phyloP scores from a whole-genome alignment of 1,140 invertebrate genomes.

The Reticulitermes speratus region DNA sequence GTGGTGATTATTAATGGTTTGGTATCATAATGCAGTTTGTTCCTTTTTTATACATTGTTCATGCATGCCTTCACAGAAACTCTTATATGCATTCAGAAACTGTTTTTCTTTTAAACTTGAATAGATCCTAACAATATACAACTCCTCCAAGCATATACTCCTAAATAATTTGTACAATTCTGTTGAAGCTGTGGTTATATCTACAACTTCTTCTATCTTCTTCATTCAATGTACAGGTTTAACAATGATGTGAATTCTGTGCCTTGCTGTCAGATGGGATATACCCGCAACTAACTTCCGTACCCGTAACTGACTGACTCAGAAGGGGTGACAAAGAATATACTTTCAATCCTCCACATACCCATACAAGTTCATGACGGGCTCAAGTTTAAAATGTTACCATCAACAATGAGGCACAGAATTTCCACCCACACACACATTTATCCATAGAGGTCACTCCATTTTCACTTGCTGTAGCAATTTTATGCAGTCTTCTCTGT shows the following conservation, averaged over 20 bases:
- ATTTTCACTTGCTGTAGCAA: too few species aligned
- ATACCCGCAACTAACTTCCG: not conserved
- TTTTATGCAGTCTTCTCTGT: too few species aligned
- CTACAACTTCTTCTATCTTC: not conserved
- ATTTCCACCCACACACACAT: not conserved
- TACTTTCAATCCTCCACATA: too few species aligned
- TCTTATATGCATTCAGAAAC: not conserved
- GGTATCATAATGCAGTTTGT: constrained; percentile 1
- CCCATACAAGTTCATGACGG: too few species aligned
- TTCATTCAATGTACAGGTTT: not conserved
- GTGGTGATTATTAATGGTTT: not conserved
- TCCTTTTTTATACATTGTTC: not conserved
- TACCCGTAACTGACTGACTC: too few species aligned
- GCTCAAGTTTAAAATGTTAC: not conserved
- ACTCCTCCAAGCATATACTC: not conserved
- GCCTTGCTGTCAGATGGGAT: not conserved
- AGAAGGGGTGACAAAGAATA: too few species aligned
- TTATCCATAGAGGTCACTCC: not conserved
- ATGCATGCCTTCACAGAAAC: constrained; percentile 11
- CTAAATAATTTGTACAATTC: constrained; percentile 17
- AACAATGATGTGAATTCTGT: not conserved
- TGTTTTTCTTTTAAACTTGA: constrained; percentile 1
- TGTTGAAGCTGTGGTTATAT: constrained; percentile 9
- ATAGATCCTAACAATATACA: not conserved
- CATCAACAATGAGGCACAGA: constrained; percentile 14